These are phyloP conservation scores for Danio aesculapii DNA, from an alignment of 2,797 vertebrate species.

Conservation along the genomic window DNA sequence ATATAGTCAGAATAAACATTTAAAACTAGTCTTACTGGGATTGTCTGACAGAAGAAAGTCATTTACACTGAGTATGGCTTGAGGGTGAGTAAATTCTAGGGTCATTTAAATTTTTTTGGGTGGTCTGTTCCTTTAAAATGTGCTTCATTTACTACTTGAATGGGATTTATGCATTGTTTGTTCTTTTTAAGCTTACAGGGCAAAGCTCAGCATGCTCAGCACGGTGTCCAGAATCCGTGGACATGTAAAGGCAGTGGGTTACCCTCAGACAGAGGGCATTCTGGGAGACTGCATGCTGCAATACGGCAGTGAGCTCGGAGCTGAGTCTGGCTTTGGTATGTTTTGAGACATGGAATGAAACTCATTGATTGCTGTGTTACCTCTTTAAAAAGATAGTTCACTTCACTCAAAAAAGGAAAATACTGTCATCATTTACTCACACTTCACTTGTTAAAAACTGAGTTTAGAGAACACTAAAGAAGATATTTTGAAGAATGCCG, in stretches of 20 bases:
- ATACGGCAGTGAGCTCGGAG: slow-evolving; percentile 84
- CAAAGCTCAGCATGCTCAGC: slow-evolving; percentile 85
- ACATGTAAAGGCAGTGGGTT: slow-evolving; percentile 83
- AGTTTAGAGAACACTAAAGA: too few relatives aligned
- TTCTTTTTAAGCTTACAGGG: slow-evolving; percentile 80
- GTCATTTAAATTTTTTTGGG: not conserved
- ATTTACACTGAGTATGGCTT: too few relatives aligned
- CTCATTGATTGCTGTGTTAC: not conserved
- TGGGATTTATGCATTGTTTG: not conserved
- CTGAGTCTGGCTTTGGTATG: slow-evolving; percentile 85
- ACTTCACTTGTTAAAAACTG: too few relatives aligned
- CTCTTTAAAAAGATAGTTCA: not conserved
- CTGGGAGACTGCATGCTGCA: slow-evolving; percentile 87
- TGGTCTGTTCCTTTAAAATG: not conserved
- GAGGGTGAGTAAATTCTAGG: too few relatives aligned
- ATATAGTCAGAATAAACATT: too few relatives aligned
- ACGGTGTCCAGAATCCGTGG: slow-evolving; percentile 86
- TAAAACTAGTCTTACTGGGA: too few relatives aligned
- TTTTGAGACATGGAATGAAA: slow-evolving; percentile 33
- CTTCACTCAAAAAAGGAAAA: too few relatives aligned
- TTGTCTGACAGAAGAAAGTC: too few relatives aligned
- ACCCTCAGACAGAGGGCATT: slow-evolving; percentile 86
- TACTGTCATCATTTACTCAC: too few relatives aligned
- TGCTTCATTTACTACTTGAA: not conserved
- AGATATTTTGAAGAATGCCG: too few relatives aligned